A percentile compares a stretch with the other conserved stretches of the same genome.
phyloP scores from a whole-genome alignment of 2,113 vertebrate genomes.

The Amazona vittata region DNA sequence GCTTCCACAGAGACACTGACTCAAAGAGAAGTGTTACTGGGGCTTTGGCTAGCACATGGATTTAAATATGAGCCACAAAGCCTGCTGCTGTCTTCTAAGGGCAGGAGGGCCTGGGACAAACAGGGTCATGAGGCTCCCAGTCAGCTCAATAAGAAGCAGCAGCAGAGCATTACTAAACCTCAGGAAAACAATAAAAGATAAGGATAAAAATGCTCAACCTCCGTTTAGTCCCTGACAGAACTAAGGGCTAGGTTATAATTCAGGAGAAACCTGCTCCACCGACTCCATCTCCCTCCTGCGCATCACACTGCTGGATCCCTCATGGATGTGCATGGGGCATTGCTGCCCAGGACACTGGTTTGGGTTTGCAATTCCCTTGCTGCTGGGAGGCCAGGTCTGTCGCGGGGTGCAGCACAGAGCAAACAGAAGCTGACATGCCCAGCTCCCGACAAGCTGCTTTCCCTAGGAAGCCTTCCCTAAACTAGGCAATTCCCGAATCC shows the following conservation, averaged over 20 bases:
- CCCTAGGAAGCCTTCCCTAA: not conserved
- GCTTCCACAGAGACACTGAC: not conserved
- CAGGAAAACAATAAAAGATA: not conserved
- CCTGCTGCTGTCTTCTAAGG: not conserved
- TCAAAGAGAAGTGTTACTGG: not conserved
- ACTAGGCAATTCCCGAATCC: not conserved
- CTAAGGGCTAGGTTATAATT: not conserved
- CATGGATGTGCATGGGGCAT: not conserved
- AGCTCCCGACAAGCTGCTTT: not conserved
- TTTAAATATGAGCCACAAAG: not conserved
- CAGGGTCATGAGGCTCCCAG: not conserved
- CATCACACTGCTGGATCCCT: not conserved
- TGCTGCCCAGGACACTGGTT: not conserved
- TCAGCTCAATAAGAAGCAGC: not conserved
- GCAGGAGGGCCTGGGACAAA: not conserved
- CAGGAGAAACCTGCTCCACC: rapidly evolving
- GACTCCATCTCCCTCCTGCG: not conserved
- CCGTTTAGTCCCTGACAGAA: not conserved
- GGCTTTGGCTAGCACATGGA: not conserved
- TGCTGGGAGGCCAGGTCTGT: not conserved
- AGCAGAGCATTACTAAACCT: not conserved
- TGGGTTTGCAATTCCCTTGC: not conserved
- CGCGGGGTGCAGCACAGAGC: not conserved
- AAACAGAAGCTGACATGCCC: not conserved
- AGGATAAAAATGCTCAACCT: not conserved